Base-by-base conservation (phyloP, 2,797 vertebrate species). In the Urophycis tenuis region DNA sequence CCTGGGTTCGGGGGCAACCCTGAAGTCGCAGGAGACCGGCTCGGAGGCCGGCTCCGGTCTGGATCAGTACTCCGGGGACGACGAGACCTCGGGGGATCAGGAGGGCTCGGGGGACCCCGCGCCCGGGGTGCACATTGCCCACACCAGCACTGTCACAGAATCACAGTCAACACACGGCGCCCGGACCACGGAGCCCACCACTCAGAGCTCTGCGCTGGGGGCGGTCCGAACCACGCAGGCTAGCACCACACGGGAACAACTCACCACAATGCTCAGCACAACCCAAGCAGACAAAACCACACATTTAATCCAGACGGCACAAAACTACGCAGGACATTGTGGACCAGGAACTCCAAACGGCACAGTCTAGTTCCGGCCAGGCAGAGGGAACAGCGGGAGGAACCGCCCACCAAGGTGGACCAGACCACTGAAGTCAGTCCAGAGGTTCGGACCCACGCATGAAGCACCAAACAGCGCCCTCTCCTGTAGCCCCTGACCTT, bases 41-140 rank as follows among this genome's bases (percentile, higher is more conserved):
- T 3, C 69, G 30, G 86, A 81, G 4, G 25, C 71, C 2, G 83
- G 77, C 12, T 87, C 84, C 35, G 82, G 81, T 80, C 78, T 3
- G 0, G 82, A 84, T 19, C 84, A 80, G 81, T 39, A 69, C 72
- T 81, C 83, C 0, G 72, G 75, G 19, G 82, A 82, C 0, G 67
- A 34, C 25, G 82, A 83, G 41, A 33, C 6, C 8, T 83, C 82
- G 4, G 84, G 71, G 69, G 75, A 83, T 0, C 74, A 32, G 31
- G 77, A 12, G 14, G 80, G 64, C 71, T 76, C 30, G 0, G 45
- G 30, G 71, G 69, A 39, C 11, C 73, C 79, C 25, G 17, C 36
- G 29, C 72, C 49, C 53, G 35, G 60, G 5, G 19, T 2, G 69
- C 79, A 79, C 36, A 70, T 75, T n/a, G n/a, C 30, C 2, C 17